Conservation (phyloP, 2,113 vertebrate species). For the Marcusenius ussheri region DNA sequence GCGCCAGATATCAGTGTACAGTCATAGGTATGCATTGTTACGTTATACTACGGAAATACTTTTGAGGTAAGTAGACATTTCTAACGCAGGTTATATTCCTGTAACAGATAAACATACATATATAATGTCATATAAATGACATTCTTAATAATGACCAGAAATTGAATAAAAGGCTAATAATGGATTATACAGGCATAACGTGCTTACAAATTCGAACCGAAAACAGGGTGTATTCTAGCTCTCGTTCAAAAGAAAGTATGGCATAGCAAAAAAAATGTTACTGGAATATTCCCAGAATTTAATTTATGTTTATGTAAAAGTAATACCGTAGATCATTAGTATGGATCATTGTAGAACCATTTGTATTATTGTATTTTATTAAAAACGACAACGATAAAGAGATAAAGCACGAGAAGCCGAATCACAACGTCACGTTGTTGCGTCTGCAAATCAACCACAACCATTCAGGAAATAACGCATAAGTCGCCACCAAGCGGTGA, state of each 20-base stretch:
- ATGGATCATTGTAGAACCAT: background rate
- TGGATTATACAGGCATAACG: background rate
- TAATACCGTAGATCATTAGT: background rate
- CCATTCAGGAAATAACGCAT: background rate
- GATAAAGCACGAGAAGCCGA: background rate
- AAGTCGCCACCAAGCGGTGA: background rate
- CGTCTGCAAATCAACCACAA: background rate
- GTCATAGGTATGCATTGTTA: background rate
- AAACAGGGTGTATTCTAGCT: background rate
- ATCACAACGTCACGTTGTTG: background rate
- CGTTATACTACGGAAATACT: background rate
- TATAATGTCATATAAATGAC: background rate
- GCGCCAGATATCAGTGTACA: background rate
- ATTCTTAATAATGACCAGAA: background rate
- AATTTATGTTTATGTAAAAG: background rate
- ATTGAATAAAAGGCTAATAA: background rate
- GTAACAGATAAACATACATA: background rate
- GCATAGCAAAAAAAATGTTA: background rate
- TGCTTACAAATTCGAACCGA: background rate
- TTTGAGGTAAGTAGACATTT: background rate
- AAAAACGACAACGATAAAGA: background rate
- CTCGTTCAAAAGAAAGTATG: background rate
- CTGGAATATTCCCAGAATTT: background rate
- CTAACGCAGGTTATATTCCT: background rate
- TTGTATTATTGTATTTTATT: background rate